Conservation (phyloP, 2,113 vertebrate genomes). For the Ochotona curzoniae region DNA sequence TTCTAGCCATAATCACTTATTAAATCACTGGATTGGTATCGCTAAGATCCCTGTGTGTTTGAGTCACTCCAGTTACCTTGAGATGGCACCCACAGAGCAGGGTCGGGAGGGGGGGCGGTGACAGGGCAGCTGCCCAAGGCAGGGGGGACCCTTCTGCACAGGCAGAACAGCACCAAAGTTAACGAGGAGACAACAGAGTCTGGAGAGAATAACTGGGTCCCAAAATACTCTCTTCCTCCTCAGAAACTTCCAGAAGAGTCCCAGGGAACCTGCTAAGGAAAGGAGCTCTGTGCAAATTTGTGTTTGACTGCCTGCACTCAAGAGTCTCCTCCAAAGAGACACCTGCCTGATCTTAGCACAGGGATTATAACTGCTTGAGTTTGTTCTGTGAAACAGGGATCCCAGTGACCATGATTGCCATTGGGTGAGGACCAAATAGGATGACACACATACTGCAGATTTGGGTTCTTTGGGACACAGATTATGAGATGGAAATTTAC, state of each 20-base stretch:
- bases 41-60: neutral
- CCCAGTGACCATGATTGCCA: neutral
- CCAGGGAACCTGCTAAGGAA: neutral
- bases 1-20: neutral
- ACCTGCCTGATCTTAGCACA: neutral
- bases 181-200: neutral
- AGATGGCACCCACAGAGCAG: neutral
- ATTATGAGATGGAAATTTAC: slow-evolving; percentile 18
- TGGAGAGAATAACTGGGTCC: neutral
- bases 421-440: neutral
- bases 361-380: neutral
- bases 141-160: neutral
- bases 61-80: neutral
- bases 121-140: neutral
- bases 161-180: neutral
- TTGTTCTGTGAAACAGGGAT: neutral
- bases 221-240: neutral
- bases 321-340: neutral
- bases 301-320: neutral
- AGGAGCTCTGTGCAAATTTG: neutral
- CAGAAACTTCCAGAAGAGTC: neutral
- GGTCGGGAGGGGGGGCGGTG: too few relatives aligned
- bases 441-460: neutral
- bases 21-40: slow-evolving; percentile 21
- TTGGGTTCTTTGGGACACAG: neutral